phyloP scores from a whole-genome alignment of 2,888 invertebrate genomes.

The Nomada fucata region DNA sequence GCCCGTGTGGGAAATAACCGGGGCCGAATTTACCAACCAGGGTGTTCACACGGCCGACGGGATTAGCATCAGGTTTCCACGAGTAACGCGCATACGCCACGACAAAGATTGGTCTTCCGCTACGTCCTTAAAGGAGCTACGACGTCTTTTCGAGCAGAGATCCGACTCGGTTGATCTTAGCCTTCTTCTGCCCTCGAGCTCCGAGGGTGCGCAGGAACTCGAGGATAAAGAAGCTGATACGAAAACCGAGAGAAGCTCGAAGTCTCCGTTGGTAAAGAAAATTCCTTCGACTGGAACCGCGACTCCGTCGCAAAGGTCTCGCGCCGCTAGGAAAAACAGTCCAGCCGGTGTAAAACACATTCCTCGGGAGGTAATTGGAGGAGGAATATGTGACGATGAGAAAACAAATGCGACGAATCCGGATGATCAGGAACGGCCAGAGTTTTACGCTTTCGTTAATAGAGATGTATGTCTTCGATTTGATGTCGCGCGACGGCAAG shows the following conservation, averaged over 20 bases:
- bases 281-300: background rate
- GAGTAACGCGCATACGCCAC: conserved; percentile 92
- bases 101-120: conserved; percentile 95
- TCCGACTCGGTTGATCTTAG: conserved; percentile 78
- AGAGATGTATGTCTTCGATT: conserved; percentile 63
- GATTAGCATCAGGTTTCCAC: conserved; percentile 96
- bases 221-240: background rate
- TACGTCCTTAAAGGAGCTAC: conserved; percentile 91
- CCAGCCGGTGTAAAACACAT: too few relatives aligned
- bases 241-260: background rate
- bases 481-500: too few relatives aligned
- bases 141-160: conserved; percentile 87
- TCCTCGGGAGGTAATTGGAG: too few relatives aligned
- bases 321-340: too few relatives aligned
- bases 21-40: conserved; percentile 92
- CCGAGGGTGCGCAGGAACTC: background rate
- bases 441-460: conserved; percentile 72
- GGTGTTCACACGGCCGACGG: conserved; percentile 96
- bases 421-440: conserved; percentile 36
- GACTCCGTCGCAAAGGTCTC: background rate
- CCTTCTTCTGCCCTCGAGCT: conserved; percentile 62
- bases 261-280: background rate
- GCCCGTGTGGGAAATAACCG: conserved; percentile 98
- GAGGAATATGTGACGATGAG: too few relatives aligned
- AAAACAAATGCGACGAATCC: too few relatives aligned